Evolutionary conservation across 2,113 vertebrate genomes (phyloP).

Genomic region (Ancistrus triradiatus): DNA sequence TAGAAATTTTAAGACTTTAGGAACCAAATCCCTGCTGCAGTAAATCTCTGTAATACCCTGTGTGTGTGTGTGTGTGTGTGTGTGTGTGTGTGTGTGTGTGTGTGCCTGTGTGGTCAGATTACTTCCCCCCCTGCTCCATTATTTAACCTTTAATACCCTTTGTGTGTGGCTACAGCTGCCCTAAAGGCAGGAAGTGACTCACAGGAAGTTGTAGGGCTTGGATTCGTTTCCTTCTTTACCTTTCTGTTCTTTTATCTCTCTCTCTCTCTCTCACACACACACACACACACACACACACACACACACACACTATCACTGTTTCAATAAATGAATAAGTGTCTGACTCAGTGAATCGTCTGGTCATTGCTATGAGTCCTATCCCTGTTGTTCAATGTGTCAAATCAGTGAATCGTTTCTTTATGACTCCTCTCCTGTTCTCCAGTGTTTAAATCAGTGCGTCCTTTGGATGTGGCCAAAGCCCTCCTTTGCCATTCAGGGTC

Average conservation of each 20-base stretch:
- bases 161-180: conserved; percentile 1
- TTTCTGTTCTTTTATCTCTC: background rate
- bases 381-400: too few species aligned
- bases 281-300: too few species aligned
- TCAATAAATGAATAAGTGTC: too few species aligned
- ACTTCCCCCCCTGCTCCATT: background rate
- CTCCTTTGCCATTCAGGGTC: too few species aligned
- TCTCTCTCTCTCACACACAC: background rate
- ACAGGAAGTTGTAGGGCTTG: conserved; percentile 7
- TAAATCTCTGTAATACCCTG: background rate
- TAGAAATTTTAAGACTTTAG: too few species aligned
- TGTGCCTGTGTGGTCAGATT: background rate
- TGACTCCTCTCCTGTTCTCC: too few species aligned
- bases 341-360: too few species aligned
- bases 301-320: too few species aligned
- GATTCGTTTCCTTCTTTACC: conserved; percentile 2
- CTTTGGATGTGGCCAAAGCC: too few species aligned
- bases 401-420: too few species aligned
- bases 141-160: conserved; percentile 20
- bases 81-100: conserved; percentile 7
- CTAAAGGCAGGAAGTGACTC: conserved; percentile 14
- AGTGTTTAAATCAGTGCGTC: too few species aligned
- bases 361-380: too few species aligned
- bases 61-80: conserved; percentile 9
- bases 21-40: background rate